Percentiles rank a stretch among this genome's conserved stretches.
Conservation (phyloP, 1,140 invertebrate genomes). For the Drosophila seguyi region DNA sequence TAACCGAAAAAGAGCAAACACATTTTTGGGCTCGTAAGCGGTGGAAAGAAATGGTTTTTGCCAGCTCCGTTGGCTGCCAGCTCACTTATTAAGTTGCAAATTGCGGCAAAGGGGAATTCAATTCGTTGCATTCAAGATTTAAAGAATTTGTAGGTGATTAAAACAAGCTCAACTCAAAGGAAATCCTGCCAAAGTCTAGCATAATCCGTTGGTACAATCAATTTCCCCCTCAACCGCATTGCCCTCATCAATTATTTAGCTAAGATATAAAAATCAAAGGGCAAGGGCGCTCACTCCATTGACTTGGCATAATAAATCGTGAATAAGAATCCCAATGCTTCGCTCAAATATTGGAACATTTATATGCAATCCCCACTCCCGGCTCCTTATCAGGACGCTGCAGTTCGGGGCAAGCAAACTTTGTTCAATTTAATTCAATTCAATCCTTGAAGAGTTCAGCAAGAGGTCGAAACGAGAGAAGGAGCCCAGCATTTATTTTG, state of each 20-base stretch:
- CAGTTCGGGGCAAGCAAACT: slow-evolving; percentile 39
- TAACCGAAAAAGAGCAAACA: slow-evolving; percentile 70
- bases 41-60: slow-evolving; percentile 23
- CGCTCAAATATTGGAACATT: slow-evolving; percentile 37
- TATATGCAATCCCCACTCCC: slow-evolving; percentile 24
- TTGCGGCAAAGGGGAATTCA: not conserved
- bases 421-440: slow-evolving; percentile 71
- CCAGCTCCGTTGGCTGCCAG: slow-evolving; percentile 16
- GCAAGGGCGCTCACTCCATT: slow-evolving; percentile 23
- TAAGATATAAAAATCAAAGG: slow-evolving; percentile 6
- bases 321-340: slow-evolving; percentile 24
- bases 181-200: not conserved
- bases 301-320: slow-evolving; percentile 33
- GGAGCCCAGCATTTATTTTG: slow-evolving; percentile 62
- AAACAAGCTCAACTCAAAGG: not conserved
- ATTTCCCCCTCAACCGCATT: not conserved
- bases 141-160: not conserved
- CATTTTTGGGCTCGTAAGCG: slow-evolving; percentile 31
- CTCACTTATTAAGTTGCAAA: slow-evolving; percentile 30
- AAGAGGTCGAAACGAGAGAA: slow-evolving; percentile 19
- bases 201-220: not conserved
- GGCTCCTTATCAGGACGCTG: slow-evolving; percentile 48
- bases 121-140: not conserved
- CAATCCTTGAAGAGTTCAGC: slow-evolving; percentile 47
- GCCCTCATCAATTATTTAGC: slow-evolving; percentile 23